These are phyloP conservation scores for Strongylocentrotus purpuratus DNA, from an alignment of 35 echinoderm and acorn worm species.

Conservation along the genomic window DNA sequence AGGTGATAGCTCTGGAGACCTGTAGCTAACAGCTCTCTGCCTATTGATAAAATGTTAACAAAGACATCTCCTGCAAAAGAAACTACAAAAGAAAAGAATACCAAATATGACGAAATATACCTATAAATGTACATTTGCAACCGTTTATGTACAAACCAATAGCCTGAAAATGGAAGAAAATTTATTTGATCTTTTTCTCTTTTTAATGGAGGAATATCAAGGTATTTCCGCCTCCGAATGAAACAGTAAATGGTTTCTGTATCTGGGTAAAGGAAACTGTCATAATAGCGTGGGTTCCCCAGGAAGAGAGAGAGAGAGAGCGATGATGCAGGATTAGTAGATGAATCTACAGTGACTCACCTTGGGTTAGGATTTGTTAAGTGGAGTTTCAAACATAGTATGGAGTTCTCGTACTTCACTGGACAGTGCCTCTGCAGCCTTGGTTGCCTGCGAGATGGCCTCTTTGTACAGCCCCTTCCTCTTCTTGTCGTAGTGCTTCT, in stretches of 20 bases:
- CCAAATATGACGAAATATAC: neutral
- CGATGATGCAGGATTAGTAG: constrained; percentile 16
- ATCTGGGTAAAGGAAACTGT: neutral
- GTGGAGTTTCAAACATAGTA: constrained; percentile 98
- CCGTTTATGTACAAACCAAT: neutral
- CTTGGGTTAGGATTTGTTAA: constrained; percentile 41
- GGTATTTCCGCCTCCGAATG: too few relatives aligned
- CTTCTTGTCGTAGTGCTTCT: constrained; percentile 83
- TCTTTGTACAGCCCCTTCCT: constrained; percentile 83
- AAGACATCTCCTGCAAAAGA: neutral
- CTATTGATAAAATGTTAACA: neutral
- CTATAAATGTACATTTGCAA: neutral
- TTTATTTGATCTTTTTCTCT: too few relatives aligned
- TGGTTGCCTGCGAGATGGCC: constrained; percentile 79
- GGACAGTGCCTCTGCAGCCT: constrained; percentile 68
- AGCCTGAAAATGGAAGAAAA: neutral
- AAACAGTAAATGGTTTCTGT: neutral
- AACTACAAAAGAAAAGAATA: neutral
- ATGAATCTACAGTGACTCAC: constrained; percentile 30
- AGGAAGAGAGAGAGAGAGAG: neutral
- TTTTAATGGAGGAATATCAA: too few relatives aligned
- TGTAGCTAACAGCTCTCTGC: neutral
- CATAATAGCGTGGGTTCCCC: constrained; percentile 7
- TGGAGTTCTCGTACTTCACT: constrained; percentile 88
- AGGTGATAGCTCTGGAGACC: neutral